Evolutionary conservation across 2,797 vertebrate species (phyloP).

Genomic region (Serranus cabrilla): DNA sequence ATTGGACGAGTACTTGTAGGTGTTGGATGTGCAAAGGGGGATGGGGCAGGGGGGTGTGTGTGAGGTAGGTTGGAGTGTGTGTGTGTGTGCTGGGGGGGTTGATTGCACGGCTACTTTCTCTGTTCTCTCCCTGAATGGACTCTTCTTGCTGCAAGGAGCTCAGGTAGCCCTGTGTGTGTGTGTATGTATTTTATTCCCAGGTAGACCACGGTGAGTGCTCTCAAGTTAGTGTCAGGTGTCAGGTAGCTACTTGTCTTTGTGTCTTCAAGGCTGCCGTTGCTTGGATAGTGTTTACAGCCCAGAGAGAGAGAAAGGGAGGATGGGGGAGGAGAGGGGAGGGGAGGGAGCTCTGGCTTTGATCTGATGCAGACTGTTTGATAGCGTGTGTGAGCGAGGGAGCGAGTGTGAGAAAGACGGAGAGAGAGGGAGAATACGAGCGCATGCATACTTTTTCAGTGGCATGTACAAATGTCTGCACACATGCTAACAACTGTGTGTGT

Average conservation of each 20-base stretch:
- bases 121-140: conserved; percentile 70
- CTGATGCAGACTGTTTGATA: conserved; percentile 77
- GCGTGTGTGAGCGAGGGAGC: conserved; percentile 46
- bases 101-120: conserved; percentile 66
- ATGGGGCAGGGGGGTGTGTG: neutral
- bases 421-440: conserved; percentile 20
- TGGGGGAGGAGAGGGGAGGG: conserved; percentile 27
- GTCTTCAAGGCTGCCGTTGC: conserved; percentile 85
- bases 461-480: conserved; percentile 47
- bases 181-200: conserved; percentile 62
- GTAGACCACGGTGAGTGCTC: conserved; percentile 80
- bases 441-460: conserved; percentile 46
- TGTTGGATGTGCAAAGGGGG: conserved; percentile 25
- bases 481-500: conserved; percentile 14
- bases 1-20: conserved; percentile 1
- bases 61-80: conserved; percentile 34
- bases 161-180: conserved; percentile 69
- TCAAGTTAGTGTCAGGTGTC: conserved; percentile 86
- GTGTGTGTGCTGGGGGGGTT: conserved; percentile 18
- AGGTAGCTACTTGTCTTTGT: conserved; percentile 86
- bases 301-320: conserved; percentile 56
- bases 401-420: conserved; percentile 57
- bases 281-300: conserved; percentile 83
- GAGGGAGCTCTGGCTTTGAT: conserved; percentile 77
- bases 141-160: conserved; percentile 73